A percentile compares a stretch with the other conserved stretches of the same genome.
Evolutionary conservation across 2,113 vertebrate species (phyloP).

Genomic region (Martes martes): DNA sequence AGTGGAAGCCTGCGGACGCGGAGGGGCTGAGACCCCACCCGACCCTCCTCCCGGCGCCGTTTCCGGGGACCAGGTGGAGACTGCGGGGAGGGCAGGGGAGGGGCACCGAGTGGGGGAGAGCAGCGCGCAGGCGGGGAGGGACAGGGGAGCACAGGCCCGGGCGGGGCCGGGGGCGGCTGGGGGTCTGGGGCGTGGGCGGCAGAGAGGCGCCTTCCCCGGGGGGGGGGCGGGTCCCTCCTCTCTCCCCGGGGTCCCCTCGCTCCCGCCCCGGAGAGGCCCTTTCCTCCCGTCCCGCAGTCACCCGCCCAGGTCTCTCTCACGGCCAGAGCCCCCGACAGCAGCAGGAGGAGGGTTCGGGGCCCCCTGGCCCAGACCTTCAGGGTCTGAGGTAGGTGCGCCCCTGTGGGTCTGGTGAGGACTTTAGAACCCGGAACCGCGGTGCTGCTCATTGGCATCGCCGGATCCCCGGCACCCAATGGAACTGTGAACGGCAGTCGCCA

Average conservation of each 20-base stretch:
- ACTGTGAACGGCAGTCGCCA: accelerated
- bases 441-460: not conserved
- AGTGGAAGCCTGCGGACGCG: not conserved
- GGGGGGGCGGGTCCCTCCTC: not conserved
- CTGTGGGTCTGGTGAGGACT: not conserved
- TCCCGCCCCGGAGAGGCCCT: not conserved
- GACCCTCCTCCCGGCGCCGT: not conserved
- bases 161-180: no score
- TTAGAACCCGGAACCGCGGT: not conserved
- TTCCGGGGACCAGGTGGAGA: not conserved
- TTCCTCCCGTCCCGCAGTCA: not conserved
- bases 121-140: no score
- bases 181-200: accelerated
- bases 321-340: not conserved
- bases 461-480: not conserved
- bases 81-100: accelerated
- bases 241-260: accelerated
- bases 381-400: not conserved
- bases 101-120: not conserved
- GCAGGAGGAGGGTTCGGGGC: accelerated
- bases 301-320: not conserved
- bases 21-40: not conserved
- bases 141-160: accelerated
- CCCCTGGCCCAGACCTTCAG: not conserved
- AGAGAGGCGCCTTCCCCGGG: accelerated